Conservation (phyloP, 2,797 vertebrate species). For the Choloepus didactylus region DNA sequence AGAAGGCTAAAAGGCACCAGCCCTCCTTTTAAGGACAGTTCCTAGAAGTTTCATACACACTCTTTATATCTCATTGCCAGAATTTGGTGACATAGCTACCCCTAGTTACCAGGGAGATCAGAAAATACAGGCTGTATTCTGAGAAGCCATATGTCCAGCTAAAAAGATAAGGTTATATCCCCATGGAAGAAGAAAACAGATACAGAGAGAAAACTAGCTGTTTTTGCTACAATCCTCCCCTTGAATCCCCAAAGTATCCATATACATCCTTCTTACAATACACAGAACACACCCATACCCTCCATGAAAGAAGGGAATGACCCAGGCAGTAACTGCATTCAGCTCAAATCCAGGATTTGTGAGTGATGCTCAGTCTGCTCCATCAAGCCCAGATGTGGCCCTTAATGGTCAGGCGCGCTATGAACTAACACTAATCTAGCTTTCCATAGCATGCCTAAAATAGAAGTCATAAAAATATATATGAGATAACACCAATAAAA, state of each 20-base stretch:
- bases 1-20: not conserved
- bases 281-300: not conserved
- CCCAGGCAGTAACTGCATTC: not conserved
- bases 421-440: not conserved
- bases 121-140: not conserved
- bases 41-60: not conserved
- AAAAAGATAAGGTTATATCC: not conserved
- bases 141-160: not conserved
- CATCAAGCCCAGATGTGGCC: not conserved
- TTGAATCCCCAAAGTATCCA: not conserved
- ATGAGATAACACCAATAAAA: not conserved
- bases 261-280: not conserved
- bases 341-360: not conserved
- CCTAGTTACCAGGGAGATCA: not conserved
- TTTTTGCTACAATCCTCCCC: not conserved
- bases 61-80: not conserved
- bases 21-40: not conserved
- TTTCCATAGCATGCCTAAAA: slow-evolving; percentile 1
- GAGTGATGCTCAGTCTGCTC: not conserved
- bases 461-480: slow-evolving; percentile 19
- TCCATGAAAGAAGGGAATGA: not conserved
- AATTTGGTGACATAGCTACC: not conserved
- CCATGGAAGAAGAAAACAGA: not conserved
- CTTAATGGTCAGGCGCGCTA: not conserved
- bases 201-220: not conserved